phyloP scores from a whole-genome alignment of 2,113 vertebrate genomes.

The Panthera tigris region DNA sequence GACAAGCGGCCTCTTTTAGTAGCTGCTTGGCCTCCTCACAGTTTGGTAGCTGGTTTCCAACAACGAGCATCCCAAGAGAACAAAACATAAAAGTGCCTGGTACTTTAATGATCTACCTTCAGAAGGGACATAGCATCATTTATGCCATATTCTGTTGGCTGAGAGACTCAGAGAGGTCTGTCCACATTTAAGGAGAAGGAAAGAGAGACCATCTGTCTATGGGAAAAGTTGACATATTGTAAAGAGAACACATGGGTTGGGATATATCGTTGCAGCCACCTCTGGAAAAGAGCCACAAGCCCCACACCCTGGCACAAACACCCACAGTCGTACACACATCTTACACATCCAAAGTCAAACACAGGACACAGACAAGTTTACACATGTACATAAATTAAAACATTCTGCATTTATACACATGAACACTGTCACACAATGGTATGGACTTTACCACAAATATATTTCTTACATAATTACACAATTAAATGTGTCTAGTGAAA shows the following conservation, averaged over 20 bases:
- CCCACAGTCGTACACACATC: background rate
- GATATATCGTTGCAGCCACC: background rate
- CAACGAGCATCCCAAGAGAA: background rate
- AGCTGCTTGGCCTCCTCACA: constrained; percentile 19
- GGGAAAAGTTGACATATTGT: background rate
- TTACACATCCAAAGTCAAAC: background rate
- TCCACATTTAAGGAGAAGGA: background rate
- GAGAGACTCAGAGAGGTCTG: background rate
- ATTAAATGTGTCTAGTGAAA: background rate
- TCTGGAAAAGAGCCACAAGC: background rate
- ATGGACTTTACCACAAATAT: background rate
- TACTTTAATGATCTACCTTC: constrained; percentile 31
- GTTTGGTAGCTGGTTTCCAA: constrained; percentile 24
- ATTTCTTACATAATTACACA: background rate
- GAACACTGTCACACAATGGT: background rate
- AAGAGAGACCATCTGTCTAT: background rate
- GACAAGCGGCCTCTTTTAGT: constrained; percentile 9
- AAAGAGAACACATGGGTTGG: background rate
- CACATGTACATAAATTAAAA: background rate
- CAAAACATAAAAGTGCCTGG: background rate
- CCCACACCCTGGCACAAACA: background rate
- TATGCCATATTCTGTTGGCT: background rate
- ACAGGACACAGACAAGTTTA: background rate
- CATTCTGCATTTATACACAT: background rate
- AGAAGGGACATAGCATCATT: background rate